Base-by-base conservation (phyloP, 2,888 invertebrate species). In the Lucinisca nassula region DNA sequence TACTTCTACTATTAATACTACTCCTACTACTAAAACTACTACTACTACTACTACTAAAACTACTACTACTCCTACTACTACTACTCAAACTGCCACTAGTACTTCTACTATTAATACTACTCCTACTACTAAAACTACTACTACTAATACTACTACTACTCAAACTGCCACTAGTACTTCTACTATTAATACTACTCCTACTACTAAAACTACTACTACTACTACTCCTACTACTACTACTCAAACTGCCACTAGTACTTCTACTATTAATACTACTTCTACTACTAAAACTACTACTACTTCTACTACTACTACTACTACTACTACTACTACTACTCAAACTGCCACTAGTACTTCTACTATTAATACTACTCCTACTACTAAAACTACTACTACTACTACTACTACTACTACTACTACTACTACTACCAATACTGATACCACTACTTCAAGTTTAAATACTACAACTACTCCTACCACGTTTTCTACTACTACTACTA, bases 361-460 rank as follows among this genome's bases (percentile, higher is more conserved):
- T 27, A 72, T 30, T 27, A 72, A 12, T 27, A 72, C 72, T 27
- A 72, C 72, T 72, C 10, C 72, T 72, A 72, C 72, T 72, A 72
- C 72, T 72, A 72, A 12, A 14, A 72, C 72, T 72, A 72, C 72
- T 72, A 72, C 72, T 72, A 72, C 35, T 30, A 72, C 72, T 72
- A 72, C 72, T 72, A 35, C 72, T 35, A 72, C 30, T 32, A 35
- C 37, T 35, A 30, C 72, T 32, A 72, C 72, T 35, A 35, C 30
- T 58, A 58, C 58, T 58, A 27, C 58, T 58, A 58, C 58, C 21
- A 58, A 6, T 58, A 58, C 58, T 58, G 21, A 6, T 58, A 72
- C 72, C 12, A 35, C 72, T n/a, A 72, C 72, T 72, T 10, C 32
- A 12, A 14, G n/a, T n/a, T n/a, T n/a, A n/a, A n/a, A n/a, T 30